Evolutionary conservation across 2,888 invertebrate species (phyloP).

Genomic region (Thelaira solivaga): DNA sequence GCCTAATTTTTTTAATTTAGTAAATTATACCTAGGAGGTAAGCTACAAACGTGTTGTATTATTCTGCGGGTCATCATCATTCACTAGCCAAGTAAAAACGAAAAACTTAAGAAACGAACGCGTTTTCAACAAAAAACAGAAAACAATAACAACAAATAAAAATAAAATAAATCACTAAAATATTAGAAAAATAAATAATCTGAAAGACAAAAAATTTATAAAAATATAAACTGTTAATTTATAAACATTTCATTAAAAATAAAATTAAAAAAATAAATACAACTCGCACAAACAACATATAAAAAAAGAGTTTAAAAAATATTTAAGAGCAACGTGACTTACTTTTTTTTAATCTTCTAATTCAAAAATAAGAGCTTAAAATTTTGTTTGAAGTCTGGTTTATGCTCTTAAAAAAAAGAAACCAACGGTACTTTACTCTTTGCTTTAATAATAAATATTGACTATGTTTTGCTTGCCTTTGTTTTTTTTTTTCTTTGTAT

Average conservation of each 20-base stretch:
- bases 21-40: slow-evolving; percentile 39
- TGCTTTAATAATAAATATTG: neutral
- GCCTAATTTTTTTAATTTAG: neutral
- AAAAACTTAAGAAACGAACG: slow-evolving; percentile 54
- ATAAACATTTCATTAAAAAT: slow-evolving; percentile 20
- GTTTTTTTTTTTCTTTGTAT: neutral
- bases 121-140: neutral
- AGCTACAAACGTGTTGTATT: slow-evolving; percentile 19
- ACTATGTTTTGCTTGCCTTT: neutral
- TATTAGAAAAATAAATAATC: neutral
- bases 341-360: neutral
- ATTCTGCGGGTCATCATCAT: neutral
- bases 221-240: slow-evolving; percentile 30
- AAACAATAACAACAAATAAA: neutral
- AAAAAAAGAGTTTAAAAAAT: neutral
- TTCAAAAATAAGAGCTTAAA: slow-evolving; percentile 4
- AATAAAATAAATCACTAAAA: neutral
- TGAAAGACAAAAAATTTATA: neutral
- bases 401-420: slow-evolving; percentile 20
- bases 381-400: neutral
- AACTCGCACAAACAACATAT: neutral
- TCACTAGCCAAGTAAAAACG: neutral
- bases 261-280: neutral
- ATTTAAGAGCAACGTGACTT: slow-evolving; percentile 20
- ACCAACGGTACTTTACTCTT: slow-evolving; percentile 59